A percentile compares a stretch with the other conserved stretches of the same genome.
These are phyloP conservation scores for Athetis lepigone DNA, from an alignment of 2,888 invertebrate species.

Conservation along the genomic window DNA sequence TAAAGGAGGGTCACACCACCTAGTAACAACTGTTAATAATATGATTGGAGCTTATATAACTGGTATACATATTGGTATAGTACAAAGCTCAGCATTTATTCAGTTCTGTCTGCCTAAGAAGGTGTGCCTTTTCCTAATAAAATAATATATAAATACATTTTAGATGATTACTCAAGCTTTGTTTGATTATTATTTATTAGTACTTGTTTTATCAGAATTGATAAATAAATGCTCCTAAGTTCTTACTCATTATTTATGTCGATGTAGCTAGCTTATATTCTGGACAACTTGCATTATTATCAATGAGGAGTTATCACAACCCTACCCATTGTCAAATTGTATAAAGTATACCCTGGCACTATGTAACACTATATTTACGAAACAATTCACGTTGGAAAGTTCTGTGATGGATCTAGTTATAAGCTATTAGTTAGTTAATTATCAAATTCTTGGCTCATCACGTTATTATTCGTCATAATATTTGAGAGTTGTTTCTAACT, in stretches of 20 bases:
- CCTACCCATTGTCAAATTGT: conserved; percentile 46
- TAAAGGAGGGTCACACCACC: conserved; percentile 8
- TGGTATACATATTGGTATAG: not conserved
- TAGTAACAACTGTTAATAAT: not conserved
- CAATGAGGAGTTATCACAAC: conserved; percentile 51
- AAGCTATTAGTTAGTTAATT: conserved; percentile 42
- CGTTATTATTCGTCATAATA: conserved; percentile 84
- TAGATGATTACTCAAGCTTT: conserved; percentile 42
- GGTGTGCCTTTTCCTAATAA: conserved; percentile 12
- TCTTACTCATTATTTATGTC: conserved; percentile 30
- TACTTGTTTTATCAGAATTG: conserved; percentile 39
- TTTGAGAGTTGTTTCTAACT: conserved; percentile 91
- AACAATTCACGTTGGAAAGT: conserved; percentile 41
- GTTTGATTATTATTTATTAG: conserved; percentile 49
- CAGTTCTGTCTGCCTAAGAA: not conserved
- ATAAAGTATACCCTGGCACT: conserved; percentile 54
- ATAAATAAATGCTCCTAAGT: conserved; percentile 63
- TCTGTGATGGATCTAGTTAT: conserved; percentile 59
- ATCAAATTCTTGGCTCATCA: conserved; percentile 60
- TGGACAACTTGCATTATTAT: conserved; percentile 36
- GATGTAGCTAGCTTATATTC: conserved; percentile 31
- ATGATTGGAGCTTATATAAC: conserved; percentile 5
- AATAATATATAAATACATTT: conserved; percentile 38
- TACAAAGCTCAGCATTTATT: not conserved
- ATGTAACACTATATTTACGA: conserved; percentile 43